Base-by-base conservation (phyloP, 2,113 vertebrate genomes). In the Merops nubicus region DNA sequence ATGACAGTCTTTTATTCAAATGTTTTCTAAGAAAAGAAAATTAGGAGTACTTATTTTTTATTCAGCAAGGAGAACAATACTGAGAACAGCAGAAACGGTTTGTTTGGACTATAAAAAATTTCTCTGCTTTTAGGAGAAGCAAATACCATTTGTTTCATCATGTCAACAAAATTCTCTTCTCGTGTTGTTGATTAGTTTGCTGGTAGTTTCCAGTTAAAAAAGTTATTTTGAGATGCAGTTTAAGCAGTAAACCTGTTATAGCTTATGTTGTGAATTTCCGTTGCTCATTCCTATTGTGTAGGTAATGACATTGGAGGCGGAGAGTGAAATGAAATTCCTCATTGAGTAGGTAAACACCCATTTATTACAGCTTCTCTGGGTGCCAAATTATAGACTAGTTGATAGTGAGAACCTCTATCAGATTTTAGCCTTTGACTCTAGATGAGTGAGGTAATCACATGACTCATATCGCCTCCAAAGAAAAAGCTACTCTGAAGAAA, bases 371-470 rank as follows among this genome's bases (percentile, higher is more conserved):
- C 51, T 95, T 91, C 91, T 97, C 42, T 88, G 81, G 94, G 45
- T 97, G 29, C 77, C 92, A 91, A 95, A 96, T 90, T 95, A 94
- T 79, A 97, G 93, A 81, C 65, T 83, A 48, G 57, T 94, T 72
- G 89, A 97, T 92, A 85, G 76, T 36, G 56, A 95, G 80, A 87
- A 84, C 17, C 83, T 96, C 40, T 70, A 73, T 85, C 51, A 38
- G 84, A 59, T 96, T 95, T 96, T 94, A 76, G 76, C 83, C 89
- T 95, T 70, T 97, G 85, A 93, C 74, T 91, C 70, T 57, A 67
- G 81, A 95, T 76, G 68, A 96, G 56, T 87, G 95, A 82, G 68
- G 92, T 79, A 96, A 91, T 68, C 79, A 79, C 50, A 70, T 96
- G 75, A 91, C 36, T 91, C 54, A 33, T 47, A 83, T 88, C 21